These are phyloP conservation scores for Isichthys henryi DNA, from an alignment of 2,113 vertebrate genomes.

Conservation along the genomic window DNA sequence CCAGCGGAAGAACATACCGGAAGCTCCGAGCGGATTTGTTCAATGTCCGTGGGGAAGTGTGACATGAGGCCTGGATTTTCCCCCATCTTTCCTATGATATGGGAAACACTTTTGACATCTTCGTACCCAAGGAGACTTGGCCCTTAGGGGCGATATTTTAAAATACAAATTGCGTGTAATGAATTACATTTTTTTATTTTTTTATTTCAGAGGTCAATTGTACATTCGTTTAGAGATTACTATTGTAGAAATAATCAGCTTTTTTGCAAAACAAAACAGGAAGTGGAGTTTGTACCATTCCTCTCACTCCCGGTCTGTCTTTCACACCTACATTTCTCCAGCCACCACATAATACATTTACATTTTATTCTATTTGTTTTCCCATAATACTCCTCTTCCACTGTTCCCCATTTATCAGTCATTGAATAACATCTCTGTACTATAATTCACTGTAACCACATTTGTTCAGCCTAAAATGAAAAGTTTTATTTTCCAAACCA, in stretches of 20 bases:
- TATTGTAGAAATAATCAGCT: background rate
- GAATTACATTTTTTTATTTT: conserved; percentile 44
- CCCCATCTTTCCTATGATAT: conserved; percentile 33
- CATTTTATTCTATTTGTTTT: background rate
- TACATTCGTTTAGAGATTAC: conserved; percentile 12
- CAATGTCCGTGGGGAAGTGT: conserved; percentile 30
- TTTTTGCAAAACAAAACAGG: conserved; percentile 2
- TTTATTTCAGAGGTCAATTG: conserved; percentile 11
- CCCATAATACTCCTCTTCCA: background rate
- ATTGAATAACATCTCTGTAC: background rate
- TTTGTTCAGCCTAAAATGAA: background rate
- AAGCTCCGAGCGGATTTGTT: conserved; percentile 39
- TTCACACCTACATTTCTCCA: background rate
- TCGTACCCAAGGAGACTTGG: conserved; percentile 40
- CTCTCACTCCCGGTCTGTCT: background rate
- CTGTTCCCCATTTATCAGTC: background rate
- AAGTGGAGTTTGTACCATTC: conserved; percentile 6
- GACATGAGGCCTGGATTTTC: conserved; percentile 43
- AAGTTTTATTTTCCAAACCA: background rate
- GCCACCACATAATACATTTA: background rate
- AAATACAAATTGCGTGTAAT: conserved; percentile 38
- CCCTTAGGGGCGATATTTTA: conserved; percentile 36
- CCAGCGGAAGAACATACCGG: conserved; percentile 23
- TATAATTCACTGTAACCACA: background rate
- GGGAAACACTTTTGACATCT: conserved; percentile 42